Evolutionary conservation across 1,140 invertebrate genomes (phyloP), one percentile per base, ranked within the genome.

Genomic region (Psilanteris sp.): DNA sequence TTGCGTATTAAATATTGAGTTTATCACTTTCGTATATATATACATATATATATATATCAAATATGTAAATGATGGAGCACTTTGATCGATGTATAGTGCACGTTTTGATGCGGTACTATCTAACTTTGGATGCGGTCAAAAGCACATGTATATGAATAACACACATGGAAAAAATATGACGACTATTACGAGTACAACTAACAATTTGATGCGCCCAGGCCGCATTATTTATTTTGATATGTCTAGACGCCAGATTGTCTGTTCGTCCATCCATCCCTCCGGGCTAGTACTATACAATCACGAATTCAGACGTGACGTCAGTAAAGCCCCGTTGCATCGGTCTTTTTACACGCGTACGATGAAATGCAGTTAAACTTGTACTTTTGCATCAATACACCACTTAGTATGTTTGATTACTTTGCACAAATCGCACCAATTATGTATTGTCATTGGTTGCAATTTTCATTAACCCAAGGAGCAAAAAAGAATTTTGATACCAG

Each of bases 161-260:
- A 64, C 32, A 52, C 50, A 64, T 43, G 52, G 36, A 57, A 66
- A 64, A 73, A 66, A 73, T 66, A 54, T 66, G 44, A 74, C 70
- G 70, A 66, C 59, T 74, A 76, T 76, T 70, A 76, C 70, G 76
- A 76, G 80, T 79, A 78, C 77, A 81, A 81, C 76, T 77, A 83
- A 81, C 80, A 78, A 83, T 85, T 85, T 85, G 59, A 83, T 83
- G 78, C 77, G 79, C 41, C 79, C 78, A 79, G 66, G 81, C 75
- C 74, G 78, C 79, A 79, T 87, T 83, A 86, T 85, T 82, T 85
- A 86, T 86, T 87, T 86, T 80, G 78, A 79, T 83, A 82, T 80
- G 86, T 87, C 86, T 87, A 87, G 86, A 87, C 86, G 86, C 84
- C 84, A 84, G 82, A 86, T 86, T 87, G 86, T 87, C 86, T 86